These are phyloP conservation scores for Coenobita brevimanus DNA, from an alignment of 1,140 invertebrate species.

Conservation along the genomic window DNA sequence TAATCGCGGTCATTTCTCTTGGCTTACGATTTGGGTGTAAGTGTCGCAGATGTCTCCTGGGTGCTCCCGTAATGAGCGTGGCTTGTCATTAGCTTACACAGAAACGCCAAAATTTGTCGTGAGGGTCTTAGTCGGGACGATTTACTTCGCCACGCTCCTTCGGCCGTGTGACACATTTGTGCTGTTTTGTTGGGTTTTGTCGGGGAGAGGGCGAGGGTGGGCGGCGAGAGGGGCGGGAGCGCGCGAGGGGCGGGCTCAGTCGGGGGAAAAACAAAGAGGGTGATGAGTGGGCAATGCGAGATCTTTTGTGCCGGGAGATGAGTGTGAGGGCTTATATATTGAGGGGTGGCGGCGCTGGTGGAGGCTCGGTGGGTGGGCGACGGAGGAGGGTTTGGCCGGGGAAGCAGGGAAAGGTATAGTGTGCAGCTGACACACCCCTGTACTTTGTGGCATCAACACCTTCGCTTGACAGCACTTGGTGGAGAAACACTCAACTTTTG, in stretches of 20 bases:
- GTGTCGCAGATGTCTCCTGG: not conserved
- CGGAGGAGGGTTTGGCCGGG: not conserved
- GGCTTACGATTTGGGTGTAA: conserved; percentile 9
- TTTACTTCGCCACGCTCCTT: conserved; percentile 38
- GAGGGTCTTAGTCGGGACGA: conserved; percentile 12
- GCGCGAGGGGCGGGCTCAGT: conserved; percentile 19
- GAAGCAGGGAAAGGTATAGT: not conserved
- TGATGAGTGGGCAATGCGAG: conserved; percentile 55
- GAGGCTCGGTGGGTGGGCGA: too few species aligned
- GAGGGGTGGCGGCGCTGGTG: not conserved
- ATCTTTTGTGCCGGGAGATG: conserved; percentile 54
- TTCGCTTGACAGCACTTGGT: too few species aligned
- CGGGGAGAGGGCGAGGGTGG: not conserved
- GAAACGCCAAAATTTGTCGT: conserved; percentile 50
- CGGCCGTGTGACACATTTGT: conserved; percentile 36
- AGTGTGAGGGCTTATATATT: conserved; percentile 40
- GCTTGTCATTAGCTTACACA: conserved; percentile 37
- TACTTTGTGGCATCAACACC: too few species aligned
- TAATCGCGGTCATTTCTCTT: conserved; percentile 8
- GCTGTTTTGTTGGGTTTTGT: conserved; percentile 43
- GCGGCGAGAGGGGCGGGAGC: not conserved
- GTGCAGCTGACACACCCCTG: not conserved
- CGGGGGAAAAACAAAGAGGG: conserved; percentile 48
- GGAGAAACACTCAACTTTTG: too few species aligned
- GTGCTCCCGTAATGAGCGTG: conserved; percentile 19